Conservation (phyloP, 2,888 invertebrate species). For the Spialia ferax region DNA sequence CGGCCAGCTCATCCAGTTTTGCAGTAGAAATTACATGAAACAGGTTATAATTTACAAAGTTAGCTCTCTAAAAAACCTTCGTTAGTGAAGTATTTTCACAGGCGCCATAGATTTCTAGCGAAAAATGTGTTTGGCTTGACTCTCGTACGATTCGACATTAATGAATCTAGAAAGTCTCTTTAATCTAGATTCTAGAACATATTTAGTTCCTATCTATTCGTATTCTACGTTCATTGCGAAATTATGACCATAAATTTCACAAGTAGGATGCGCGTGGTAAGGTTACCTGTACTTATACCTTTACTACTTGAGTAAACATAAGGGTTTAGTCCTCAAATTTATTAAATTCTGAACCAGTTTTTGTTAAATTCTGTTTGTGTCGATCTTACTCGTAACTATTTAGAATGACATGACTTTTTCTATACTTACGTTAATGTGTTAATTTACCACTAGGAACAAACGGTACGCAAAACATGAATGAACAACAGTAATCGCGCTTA, state of each 20-base stretch:
- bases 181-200: background rate
- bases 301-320: no score
- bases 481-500: no score
- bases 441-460: no score
- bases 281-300: no score
- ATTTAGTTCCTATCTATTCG: background rate
- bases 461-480: no score
- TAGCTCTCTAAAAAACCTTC: background rate
- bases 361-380: no score
- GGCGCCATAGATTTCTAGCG: background rate
- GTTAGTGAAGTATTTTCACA: background rate
- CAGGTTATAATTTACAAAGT: constrained; percentile 2
- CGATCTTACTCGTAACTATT: no score
- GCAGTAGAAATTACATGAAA: background rate
- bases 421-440: no score
- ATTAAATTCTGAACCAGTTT: no score
- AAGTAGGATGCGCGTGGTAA: no score
- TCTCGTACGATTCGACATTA: background rate
- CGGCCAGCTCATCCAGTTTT: background rate
- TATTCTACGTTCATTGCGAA: background rate
- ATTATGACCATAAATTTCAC: background rate
- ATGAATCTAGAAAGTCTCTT: background rate
- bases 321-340: no score
- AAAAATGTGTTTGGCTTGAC: background rate
- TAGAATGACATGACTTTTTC: no score